Evolutionary conservation across 2,888 invertebrate species (phyloP).

Genomic region (Lochmaea crataegi): DNA sequence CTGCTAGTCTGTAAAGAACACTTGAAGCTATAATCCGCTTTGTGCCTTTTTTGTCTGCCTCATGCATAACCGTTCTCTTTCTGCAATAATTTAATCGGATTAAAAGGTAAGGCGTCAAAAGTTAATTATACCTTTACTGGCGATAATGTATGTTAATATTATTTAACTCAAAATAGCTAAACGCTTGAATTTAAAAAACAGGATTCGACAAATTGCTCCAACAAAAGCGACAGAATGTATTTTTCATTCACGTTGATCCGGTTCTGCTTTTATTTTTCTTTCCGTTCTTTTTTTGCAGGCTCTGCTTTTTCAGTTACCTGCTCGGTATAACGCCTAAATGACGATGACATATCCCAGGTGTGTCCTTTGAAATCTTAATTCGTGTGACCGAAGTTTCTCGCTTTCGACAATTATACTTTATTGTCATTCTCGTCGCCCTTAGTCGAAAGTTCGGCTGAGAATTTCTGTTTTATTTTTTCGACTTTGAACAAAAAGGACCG

Average conservation of each 20-base stretch:
- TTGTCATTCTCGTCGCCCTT: slow-evolving; percentile 16
- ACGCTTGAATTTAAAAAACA: neutral
- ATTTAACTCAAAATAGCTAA: neutral
- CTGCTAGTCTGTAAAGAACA: neutral
- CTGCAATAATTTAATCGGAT: neutral
- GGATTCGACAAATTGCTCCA: neutral
- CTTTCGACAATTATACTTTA: slow-evolving; percentile 35
- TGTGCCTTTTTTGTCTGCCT: neutral
- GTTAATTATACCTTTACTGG: too few relatives aligned
- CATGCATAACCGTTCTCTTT: neutral
- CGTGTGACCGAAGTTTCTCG: slow-evolving; percentile 50
- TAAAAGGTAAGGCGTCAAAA: neutral
- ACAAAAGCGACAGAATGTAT: neutral
- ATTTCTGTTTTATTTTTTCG: slow-evolving; percentile 36
- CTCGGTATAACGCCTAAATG: slow-evolving; percentile 42
- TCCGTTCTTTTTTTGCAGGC: slow-evolving; percentile 30
- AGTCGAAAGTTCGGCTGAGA: slow-evolving; percentile 7
- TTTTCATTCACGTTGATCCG: slow-evolving; percentile 10
- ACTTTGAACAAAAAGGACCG: slow-evolving; percentile 10
- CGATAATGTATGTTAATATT: too few relatives aligned
- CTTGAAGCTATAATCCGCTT: neutral
- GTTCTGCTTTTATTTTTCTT: slow-evolving; percentile 30
- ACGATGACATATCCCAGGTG: slow-evolving; percentile 57
- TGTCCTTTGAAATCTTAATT: slow-evolving; percentile 59
- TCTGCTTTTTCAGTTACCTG: slow-evolving; percentile 46